A percentile compares a stretch with the other conserved stretches of the same genome.
Conservation (phyloP, 2,888 invertebrate genomes). For the Thereva unica region DNA sequence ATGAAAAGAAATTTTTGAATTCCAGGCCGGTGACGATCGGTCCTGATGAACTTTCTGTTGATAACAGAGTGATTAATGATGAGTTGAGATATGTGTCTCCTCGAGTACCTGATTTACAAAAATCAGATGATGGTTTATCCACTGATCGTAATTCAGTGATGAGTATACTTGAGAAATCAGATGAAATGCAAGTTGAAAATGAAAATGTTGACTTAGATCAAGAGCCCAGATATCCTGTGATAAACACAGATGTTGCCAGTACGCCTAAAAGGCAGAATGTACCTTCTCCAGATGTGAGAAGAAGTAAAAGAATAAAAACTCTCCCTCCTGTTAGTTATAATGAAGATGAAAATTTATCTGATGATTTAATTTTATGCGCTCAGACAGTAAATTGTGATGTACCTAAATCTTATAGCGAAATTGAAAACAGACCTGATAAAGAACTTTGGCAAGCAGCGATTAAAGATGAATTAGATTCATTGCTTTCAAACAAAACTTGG, state of each 20-base stretch:
- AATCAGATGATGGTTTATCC: too few relatives aligned
- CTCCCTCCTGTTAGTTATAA: constrained; percentile 13
- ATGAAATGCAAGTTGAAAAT: too few relatives aligned
- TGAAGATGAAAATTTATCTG: constrained; percentile 13
- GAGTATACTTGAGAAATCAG: too few relatives aligned
- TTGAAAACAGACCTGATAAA: constrained; percentile 32
- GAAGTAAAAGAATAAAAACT: constrained; percentile 30
- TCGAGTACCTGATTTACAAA: too few relatives aligned
- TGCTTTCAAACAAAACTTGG: constrained; percentile 40
- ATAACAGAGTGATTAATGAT: not conserved
- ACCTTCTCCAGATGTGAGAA: constrained; percentile 7
- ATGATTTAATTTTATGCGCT: constrained; percentile 4
- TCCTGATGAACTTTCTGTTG: constrained; percentile 18
- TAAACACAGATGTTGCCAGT: too few relatives aligned
- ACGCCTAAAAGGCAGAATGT: too few relatives aligned
- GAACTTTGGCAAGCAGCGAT: constrained; percentile 39
- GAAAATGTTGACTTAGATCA: too few relatives aligned
- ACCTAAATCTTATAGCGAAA: constrained; percentile 31
- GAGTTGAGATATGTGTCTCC: too few relatives aligned
- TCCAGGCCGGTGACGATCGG: constrained; percentile 42
- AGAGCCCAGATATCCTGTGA: too few relatives aligned
- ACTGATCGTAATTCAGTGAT: too few relatives aligned
- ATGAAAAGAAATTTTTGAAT: constrained; percentile 47
- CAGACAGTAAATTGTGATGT: constrained; percentile 17
- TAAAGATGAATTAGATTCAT: constrained; percentile 39